phyloP scores from a whole-genome alignment of 2,797 vertebrate species.

The Fringilla coelebs region DNA sequence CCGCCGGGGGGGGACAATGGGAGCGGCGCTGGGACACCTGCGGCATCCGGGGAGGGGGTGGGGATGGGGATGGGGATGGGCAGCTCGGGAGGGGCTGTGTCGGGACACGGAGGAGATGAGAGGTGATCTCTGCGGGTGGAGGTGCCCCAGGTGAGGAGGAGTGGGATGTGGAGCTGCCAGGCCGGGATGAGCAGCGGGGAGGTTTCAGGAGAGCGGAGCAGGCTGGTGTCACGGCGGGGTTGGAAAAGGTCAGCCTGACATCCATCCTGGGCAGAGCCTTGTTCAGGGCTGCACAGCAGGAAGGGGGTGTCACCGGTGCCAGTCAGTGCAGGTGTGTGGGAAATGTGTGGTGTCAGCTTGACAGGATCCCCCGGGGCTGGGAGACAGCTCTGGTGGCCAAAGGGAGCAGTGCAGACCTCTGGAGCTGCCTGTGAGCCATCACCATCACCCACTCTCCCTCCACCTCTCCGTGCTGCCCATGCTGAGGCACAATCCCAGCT shows the following conservation, averaged over 20 bases:
- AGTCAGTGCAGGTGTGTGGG: fast-evolving
- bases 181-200: fast-evolving
- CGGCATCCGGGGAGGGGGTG: fast-evolving
- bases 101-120: not conserved
- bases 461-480: fast-evolving
- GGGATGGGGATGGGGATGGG: fast-evolving
- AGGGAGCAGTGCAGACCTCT: not conserved
- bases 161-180: not conserved
- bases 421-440: not conserved
- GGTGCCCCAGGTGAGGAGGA: not conserved
- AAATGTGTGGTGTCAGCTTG: not conserved
- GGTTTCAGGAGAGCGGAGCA: not conserved
- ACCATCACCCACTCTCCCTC: too few relatives aligned
- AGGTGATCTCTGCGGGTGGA: fast-evolving
- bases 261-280: not conserved
- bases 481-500: not conserved
- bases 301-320: not conserved
- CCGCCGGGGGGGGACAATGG: not conserved
- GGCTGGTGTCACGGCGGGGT: not conserved
- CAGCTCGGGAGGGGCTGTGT: too few relatives aligned
- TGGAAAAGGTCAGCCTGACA: constrained; percentile 12
- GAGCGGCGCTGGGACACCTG: not conserved
- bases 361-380: not conserved
- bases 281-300: not conserved
- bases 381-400: not conserved